Evolutionary conservation across 2,113 vertebrate genomes (phyloP), one percentile per base, ranked within the genome.

Genomic region (Reinhardtius hippoglossoides): DNA sequence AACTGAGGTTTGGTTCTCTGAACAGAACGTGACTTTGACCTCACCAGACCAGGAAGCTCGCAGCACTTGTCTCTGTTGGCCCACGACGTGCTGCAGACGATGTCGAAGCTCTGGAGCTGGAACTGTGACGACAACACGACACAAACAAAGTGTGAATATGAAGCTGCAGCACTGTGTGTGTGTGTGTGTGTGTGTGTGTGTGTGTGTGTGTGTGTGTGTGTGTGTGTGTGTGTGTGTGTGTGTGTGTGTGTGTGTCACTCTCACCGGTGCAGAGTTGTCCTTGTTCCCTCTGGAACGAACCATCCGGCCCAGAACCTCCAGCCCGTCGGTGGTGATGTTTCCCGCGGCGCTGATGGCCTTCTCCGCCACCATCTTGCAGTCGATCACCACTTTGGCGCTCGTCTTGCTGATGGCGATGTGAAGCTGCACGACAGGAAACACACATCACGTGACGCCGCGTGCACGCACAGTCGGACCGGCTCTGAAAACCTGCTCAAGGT

Each of bases 71-170:
- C 98, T 81, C 94, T 93, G 92, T 87, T 91, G 87, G 98, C 97
- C 97, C 97, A 98, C 0, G 96, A 96, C 1, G 96, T 96, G 74
- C 97, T 96, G 88, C 98, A 99, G 79, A 96, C 89, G 12, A 99
- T 99, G 82, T 99, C 97, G 84, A 99, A 99, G 93, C 95, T 95
- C 92, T 99, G 98, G 63, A 99, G 91, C 92, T 99, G 96, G 88
- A 99, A 95, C 98, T 99, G 89, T 24, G 9, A 54, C 6, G 8
- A 63, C 27, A 5, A 21, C 1, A 31, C 5, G 6, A 35, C 35
- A 35, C 35, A 35, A 8, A 37, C 6, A 10, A 10, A 42, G 37
- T 10, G 5, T 8, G 46, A 16, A 15, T 9, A 4, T 48, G 44
- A 3, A 46, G 44, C 44, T 48, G 21, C 35, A 35, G 1, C 23